Percentiles rank a stretch among this genome's conserved stretches.
Conservation (phyloP, 2,888 invertebrate species). For the Notodonta ziczac region DNA sequence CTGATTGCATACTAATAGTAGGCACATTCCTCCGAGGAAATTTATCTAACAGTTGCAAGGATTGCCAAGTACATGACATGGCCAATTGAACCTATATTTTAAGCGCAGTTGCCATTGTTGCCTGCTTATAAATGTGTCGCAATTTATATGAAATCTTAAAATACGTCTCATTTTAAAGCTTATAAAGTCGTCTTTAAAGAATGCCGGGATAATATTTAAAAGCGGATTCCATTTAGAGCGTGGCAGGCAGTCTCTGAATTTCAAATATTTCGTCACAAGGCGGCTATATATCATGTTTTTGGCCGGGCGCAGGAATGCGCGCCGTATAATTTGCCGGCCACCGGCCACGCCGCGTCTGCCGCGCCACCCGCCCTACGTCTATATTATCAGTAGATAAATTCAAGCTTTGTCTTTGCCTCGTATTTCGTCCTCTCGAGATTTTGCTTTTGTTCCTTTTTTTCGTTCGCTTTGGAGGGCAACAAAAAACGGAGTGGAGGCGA, state of each 20-base stretch:
- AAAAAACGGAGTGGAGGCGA: slow-evolving; percentile 83
- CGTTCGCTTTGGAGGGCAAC: slow-evolving; percentile 71
- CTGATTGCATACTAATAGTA: slow-evolving; percentile 27
- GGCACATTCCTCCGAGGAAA: slow-evolving; percentile 41
- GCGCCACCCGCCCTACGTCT: slow-evolving; percentile 80
- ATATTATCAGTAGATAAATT: slow-evolving; percentile 85
- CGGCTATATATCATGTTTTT: slow-evolving; percentile 83
- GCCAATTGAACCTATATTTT: slow-evolving; percentile 32
- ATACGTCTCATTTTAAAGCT: slow-evolving; percentile 32
- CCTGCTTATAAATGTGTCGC: neutral
- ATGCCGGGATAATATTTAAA: slow-evolving; percentile 65
- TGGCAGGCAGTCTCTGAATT: slow-evolving; percentile 75
- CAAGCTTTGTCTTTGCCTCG: slow-evolving; percentile 84
- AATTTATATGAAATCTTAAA: slow-evolving; percentile 7
- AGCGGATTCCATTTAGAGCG: slow-evolving; percentile 75
- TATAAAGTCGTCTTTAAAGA: slow-evolving; percentile 68
- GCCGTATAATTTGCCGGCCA: slow-evolving; percentile 82
- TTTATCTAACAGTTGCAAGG: slow-evolving; percentile 37
- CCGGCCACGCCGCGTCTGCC: slow-evolving; percentile 75
- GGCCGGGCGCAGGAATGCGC: slow-evolving; percentile 75
- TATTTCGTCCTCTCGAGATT: slow-evolving; percentile 83
- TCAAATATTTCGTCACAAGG: slow-evolving; percentile 82
- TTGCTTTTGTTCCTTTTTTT: slow-evolving; percentile 78
- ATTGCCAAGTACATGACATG: slow-evolving; percentile 22
- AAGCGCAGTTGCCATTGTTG: neutral